Evolutionary conservation across 1,140 invertebrate species (phyloP).

Genomic region (Macrobrachium nipponense): DNA sequence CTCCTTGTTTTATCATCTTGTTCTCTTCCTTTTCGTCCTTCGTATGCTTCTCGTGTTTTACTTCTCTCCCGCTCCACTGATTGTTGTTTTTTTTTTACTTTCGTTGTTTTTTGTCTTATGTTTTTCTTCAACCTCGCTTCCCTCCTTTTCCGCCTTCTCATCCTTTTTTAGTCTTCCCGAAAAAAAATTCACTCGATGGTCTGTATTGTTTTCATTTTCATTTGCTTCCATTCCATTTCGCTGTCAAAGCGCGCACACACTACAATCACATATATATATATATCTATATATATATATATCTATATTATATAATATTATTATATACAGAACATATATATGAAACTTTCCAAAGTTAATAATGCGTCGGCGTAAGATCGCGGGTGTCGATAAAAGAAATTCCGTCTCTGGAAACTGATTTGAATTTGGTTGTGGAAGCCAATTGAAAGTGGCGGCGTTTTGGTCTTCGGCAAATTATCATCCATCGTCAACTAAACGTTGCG

Average conservation of each 20-base stretch:
- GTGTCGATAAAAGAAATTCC: not conserved
- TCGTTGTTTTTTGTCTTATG: too few species aligned
- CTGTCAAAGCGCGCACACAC: not conserved
- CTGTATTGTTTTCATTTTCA: not conserved
- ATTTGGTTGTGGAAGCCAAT: too few species aligned
- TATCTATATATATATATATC: slow-evolving; percentile 28
- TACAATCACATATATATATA: slow-evolving; percentile 28
- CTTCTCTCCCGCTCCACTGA: not conserved
- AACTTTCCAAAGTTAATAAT: not conserved
- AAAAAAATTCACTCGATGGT: not conserved
- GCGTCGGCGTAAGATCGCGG: not conserved
- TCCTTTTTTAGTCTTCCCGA: not conserved
- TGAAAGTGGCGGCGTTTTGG: too few species aligned
- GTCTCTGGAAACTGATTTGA: too few species aligned
- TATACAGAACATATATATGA: not conserved
- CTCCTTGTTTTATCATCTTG: not conserved
- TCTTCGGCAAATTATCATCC: too few species aligned
- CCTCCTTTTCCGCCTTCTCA: not conserved
- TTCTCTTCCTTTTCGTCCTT: not conserved
- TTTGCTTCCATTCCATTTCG: not conserved
- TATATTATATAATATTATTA: slow-evolving; percentile 37
- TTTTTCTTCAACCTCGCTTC: not conserved
- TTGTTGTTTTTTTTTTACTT: not conserved
- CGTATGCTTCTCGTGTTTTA: not conserved
- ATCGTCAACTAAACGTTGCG: too few species aligned